Conservation (phyloP, 2,797 vertebrate genomes). For the Megalops cyprinoides region DNA sequence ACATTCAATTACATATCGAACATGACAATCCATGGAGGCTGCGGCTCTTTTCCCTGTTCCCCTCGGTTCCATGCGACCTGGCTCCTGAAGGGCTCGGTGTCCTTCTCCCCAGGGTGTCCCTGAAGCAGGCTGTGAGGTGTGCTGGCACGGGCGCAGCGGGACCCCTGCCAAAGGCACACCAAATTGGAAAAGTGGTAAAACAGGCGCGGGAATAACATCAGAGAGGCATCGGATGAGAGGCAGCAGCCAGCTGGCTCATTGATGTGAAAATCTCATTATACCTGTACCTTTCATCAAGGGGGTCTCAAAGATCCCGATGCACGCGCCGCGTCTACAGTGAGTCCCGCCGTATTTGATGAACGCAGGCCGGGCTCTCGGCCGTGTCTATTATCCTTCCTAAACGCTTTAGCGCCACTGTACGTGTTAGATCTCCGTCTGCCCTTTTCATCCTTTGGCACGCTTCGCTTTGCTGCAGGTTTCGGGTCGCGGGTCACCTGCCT, state of each 20-base stretch:
- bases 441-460: neutral
- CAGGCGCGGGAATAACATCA: neutral
- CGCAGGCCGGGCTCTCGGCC: neutral
- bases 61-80: too few species aligned
- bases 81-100: neutral
- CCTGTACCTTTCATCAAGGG: neutral
- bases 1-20: neutral
- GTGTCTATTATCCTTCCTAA: neutral
- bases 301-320: neutral
- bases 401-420: neutral
- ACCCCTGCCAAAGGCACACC: neutral
- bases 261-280: constrained; percentile 17
- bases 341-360: neutral
- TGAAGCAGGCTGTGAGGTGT: neutral
- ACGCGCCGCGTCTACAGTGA: neutral
- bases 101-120: neutral
- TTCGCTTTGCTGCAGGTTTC: neutral
- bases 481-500: too few species aligned
- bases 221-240: neutral
- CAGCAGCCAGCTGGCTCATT: neutral
- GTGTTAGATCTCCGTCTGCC: neutral
- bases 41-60: neutral
- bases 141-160: neutral
- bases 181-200: neutral
- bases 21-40: neutral